Base-by-base conservation (phyloP, 23 tunicate species). In the Halocynthia roretzi region DNA sequence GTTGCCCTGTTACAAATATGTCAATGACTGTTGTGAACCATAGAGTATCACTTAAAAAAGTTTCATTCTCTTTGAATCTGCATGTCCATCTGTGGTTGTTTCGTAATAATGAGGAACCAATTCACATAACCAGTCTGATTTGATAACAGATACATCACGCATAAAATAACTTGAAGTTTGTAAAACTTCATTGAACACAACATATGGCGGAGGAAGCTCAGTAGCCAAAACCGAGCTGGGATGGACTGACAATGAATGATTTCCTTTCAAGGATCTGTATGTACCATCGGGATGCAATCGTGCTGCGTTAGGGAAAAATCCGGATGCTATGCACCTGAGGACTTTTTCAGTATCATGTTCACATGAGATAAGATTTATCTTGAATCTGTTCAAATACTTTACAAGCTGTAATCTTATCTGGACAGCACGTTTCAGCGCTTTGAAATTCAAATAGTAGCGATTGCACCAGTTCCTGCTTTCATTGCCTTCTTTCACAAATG, bases 61-160 rank as follows among this genome's bases (percentile, higher is more conserved):
- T 52, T 64, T 54, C 78, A 74, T 74, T 20, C 78, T 20, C 56
- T 54, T 53, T 20, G 63, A 62, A 8, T 53, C 78, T 12, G 56
- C 51, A 62, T 62, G 75, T 56, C 68, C 50, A 14, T 81, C 80
- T 8, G 70, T 81, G 1, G 54, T 52, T 67, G 81, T 74, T 52
- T 84, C 78, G 83, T 87, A 93, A 67, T 87, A 83, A 87, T 93
- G 98, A 11, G 94, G 86, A 6, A 94, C 98, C 23, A 87, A 22
- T 49, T 93, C 98, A 11, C 76, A 50, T 20, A 93, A 61, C 98
- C 98, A 93, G 55, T 93, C 94, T 7, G 93, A 89, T 11, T 93
- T 58, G 48, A 93, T 93, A 51, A 87, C 80, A 8, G 94, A 87
- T 10, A 93, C 61, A 17, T 88, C 87, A 48, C 90, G 53, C 64